Evolutionary conservation across 2,113 vertebrate genomes (phyloP).

Genomic region (Oreotrochilus melanogaster): DNA sequence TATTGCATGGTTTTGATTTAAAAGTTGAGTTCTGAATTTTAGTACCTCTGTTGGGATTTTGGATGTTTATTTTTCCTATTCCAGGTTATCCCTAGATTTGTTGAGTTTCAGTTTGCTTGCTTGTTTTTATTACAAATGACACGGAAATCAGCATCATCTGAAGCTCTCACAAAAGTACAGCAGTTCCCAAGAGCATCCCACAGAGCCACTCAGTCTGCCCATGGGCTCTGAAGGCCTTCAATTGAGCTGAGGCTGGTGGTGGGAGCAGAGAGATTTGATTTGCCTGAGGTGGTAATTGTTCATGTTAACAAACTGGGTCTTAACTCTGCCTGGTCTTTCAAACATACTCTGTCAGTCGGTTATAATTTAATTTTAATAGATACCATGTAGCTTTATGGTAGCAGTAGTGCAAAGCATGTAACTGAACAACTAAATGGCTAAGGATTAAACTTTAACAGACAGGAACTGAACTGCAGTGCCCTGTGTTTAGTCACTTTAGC

Average conservation of each 20-base stretch:
- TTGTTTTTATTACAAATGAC: not conserved
- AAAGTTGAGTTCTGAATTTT: not conserved
- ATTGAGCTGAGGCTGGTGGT: rapidly evolving
- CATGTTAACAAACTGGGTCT: not conserved
- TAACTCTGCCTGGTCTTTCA: not conserved
- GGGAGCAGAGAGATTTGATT: not conserved
- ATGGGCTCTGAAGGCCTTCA: not conserved
- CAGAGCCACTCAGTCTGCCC: not conserved
- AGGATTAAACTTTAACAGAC: conserved; percentile 26
- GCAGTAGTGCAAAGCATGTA: not conserved
- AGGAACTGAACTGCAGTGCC: not conserved
- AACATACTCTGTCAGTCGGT: not conserved
- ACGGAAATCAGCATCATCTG: not conserved
- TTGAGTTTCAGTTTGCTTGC: not conserved
- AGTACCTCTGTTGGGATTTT: not conserved
- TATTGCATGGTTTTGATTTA: not conserved
- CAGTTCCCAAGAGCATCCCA: not conserved
- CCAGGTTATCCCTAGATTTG: not conserved
- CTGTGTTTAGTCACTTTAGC: not conserved
- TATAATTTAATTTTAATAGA: conserved; percentile 26
- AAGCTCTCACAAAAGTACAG: not conserved
- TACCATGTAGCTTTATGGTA: not conserved
- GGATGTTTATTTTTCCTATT: not conserved
- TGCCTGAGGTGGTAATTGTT: not conserved
- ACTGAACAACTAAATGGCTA: not conserved